Percentiles rank a stretch among this genome's conserved stretches.
phyloP scores from a whole-genome alignment of 2,797 vertebrate genomes.

The Gallinago stenura region DNA sequence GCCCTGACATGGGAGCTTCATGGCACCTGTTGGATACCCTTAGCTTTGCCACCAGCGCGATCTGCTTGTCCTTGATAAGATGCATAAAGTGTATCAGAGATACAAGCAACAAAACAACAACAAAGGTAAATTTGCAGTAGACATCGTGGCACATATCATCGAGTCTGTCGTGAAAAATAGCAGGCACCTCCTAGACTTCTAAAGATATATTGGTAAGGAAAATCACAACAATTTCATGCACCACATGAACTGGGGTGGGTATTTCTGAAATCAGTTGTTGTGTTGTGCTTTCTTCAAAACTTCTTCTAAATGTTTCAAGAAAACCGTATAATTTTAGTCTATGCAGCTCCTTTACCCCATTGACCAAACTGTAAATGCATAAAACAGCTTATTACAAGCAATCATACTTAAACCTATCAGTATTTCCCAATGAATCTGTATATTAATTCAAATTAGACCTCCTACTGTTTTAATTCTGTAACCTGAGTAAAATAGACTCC shows the following conservation, averaged over 20 bases:
- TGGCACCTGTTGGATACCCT: background rate
- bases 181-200: background rate
- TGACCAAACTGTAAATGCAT: background rate
- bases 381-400: constrained; percentile 14
- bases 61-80: background rate
- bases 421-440: constrained; percentile 39
- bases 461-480: constrained; percentile 53
- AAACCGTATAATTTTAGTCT: constrained; percentile 15
- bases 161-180: background rate
- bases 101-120: background rate
- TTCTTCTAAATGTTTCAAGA: constrained; percentile 1
- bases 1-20: background rate
- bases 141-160: background rate
- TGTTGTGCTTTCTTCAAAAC: background rate
- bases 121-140: background rate
- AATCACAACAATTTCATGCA: background rate
- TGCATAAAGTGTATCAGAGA: background rate
- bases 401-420: constrained; percentile 41
- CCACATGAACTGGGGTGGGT: background rate
- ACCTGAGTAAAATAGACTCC: constrained; percentile 28
- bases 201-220: constrained; percentile 26
- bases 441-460: constrained; percentile 60
- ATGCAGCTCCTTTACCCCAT: background rate
- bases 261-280: constrained; percentile 23
- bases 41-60: background rate